Evolutionary conservation across 2,113 vertebrate species (phyloP), one percentile per base, ranked within the genome.

Genomic region (Cyanistes caeruleus): DNA sequence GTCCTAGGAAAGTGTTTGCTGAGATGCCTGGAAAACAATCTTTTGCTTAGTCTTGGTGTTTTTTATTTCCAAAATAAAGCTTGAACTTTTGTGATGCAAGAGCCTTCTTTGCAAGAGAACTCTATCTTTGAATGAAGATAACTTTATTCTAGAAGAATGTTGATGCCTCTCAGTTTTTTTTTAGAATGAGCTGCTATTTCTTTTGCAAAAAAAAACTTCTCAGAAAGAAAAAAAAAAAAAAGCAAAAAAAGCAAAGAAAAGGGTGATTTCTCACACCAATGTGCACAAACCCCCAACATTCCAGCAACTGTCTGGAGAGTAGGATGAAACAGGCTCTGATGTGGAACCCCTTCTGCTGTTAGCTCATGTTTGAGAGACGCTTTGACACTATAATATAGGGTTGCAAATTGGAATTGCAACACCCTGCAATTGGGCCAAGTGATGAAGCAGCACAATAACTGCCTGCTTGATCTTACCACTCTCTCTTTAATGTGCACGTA

Each of bases 361-460:
- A 79, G 87, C 78, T 95, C 13, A 0, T 88, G 72, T 91, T 93
- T 96, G 84, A 95, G 94, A 89, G 78, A 83, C 5, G 30, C 90
- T 90, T 89, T 87, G 91, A 93, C 92, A 93, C 83, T 89, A 63
- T 95, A 94, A 96, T 96, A 75, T 85, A 79, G 91, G 92, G 85
- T 94, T 96, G 96, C 93, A 96, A 93, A 94, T 94, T 95, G 86
- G 90, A 95, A 95, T 80, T 85, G 90, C 90, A 94, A 85, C 95
- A 97, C 91, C 85, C 87, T 85, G 82, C 82, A 90, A 90, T 73
- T 97, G 90, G 96, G 89, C 95, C 84, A 91, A 91, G 91, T 56
- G 90, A 91, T 87, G 84, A 95, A 95, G 91, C 60, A 68, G 84
- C 89, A 75, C 91, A 92, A 75, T 89, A 89, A 84, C 84, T 82